Conservation (phyloP, 2,888 invertebrate species). For the Drosophila eohydei region DNA sequence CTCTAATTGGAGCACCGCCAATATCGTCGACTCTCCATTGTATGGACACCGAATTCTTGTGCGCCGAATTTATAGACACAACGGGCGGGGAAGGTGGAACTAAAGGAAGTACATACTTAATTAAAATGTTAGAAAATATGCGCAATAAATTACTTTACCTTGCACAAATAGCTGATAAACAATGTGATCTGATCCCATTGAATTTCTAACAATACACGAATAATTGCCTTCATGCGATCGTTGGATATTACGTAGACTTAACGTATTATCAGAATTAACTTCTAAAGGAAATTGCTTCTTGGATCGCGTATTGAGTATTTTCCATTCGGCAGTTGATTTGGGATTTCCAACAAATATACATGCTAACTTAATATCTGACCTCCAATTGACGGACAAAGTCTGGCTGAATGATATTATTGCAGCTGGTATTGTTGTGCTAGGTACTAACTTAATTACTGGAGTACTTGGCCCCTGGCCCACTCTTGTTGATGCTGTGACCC, state of each 20-base stretch:
- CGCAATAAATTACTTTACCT: constrained; percentile 81
- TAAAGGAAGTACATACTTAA: constrained; percentile 30
- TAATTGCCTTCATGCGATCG: constrained; percentile 86
- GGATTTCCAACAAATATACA: constrained; percentile 87
- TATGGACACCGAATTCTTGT: constrained; percentile 86
- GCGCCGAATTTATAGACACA: constrained; percentile 85
- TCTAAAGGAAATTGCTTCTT: constrained; percentile 83
- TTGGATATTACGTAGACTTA: constrained; percentile 86
- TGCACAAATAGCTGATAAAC: constrained; percentile 86
- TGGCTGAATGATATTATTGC: constrained; percentile 87
- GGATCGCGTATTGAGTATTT: constrained; percentile 84
- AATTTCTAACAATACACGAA: constrained; percentile 86
- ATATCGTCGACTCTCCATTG: constrained; percentile 86
- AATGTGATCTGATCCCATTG: constrained; percentile 86
- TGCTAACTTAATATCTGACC: constrained; percentile 86
- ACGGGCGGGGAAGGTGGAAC: constrained; percentile 87
- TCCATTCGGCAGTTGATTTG: constrained; percentile 86
- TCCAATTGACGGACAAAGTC: constrained; percentile 86
- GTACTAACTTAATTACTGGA: constrained; percentile 86
- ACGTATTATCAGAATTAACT: constrained; percentile 85
- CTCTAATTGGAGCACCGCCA: constrained; percentile 86
- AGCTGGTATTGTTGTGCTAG: constrained; percentile 86
- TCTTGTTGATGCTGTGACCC: constrained; percentile 88
- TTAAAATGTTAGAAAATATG: neutral
- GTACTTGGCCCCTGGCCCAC: constrained; percentile 88